Evolutionary conservation across 2,888 invertebrate species (phyloP), one percentile per base, ranked within the genome.

Genomic region (Timema podura): DNA sequence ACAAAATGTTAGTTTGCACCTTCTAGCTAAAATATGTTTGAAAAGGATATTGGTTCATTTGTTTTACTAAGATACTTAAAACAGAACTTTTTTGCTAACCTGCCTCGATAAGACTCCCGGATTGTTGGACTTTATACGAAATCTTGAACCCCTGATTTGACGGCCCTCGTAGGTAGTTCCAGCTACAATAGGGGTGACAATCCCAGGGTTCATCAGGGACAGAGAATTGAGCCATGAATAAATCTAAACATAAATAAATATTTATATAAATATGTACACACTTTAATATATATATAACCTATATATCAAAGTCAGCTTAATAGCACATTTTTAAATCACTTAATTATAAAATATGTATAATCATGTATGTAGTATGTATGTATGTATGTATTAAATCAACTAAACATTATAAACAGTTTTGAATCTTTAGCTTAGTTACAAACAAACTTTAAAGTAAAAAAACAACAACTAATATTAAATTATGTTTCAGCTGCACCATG

Each of bases 161-260:
- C 89, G 84, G 0, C 86, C 85, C 76, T 91, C 85, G 76, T 86
- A 87, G 44, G 86, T 84, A 65, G 72, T 74, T 0, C 87, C 87
- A 15, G 75, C 78, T 2, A 75, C 71, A 78, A 74, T 59, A 0
- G 71, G n/a, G 16, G 71, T 70, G 11, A 76, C 75, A 15, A 70
- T 51, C 0, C 82, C 76, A 0, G 87, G 83, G 75, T 86, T 81
- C 0, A 78, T 67, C 2, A 73, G 72, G 30, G 83, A 85, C 73
- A 85, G 78, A 5, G 81, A 79, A 30, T 82, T 80, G 49, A 90
- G 79, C 85, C 88, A 88, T 0, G 75, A 78, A 72, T 88, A 84
- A 64, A 87, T 87, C 70, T 86, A 80, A 3, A 68, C 49, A 5
- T 6, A 46, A n/a, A n/a, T n/a, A 64, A 45, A 13, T 7, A 15